Evolutionary conservation across 2,797 vertebrate species (phyloP), one percentile per base, ranked within the genome.

Genomic region (Siniperca undulata): DNA sequence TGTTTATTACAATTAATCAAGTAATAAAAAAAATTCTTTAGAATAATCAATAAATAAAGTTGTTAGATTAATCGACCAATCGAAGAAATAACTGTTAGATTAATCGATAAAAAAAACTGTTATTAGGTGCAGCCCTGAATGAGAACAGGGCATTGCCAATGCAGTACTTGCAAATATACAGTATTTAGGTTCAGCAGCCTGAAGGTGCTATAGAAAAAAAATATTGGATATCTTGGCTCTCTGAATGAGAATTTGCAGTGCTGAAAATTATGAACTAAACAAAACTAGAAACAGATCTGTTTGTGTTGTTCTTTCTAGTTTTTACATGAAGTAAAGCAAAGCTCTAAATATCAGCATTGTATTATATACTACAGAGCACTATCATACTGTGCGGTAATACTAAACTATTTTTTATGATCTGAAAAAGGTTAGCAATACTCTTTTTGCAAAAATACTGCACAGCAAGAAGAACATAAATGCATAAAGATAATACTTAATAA

Each of bases 141-240:
- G 36, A 36, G 36, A 36, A 36, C 36, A 36, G 24, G 20, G n/a
- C 34, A 20, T 68, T 53, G 55, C 8, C 5, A 19, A 19, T 46
- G 50, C n/a, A 79, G 11, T 52, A 24, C 42, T 62, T 36, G 36
- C 36, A 5, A 36, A 36, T 40, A 70, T 42, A 68, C 38, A 55
- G 30, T 40, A 38, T 66, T 42, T 36, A 68, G 13, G 36, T 71
- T 75, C 16, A 68, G 50, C 19, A 36, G 27, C 44, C n/a, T 60
- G 67, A 68, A 68, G 13, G 14, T 22, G 67, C 22, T 53, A 27
- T 30, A 52, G 24, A 50, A 7, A 12, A 70, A 11, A 55, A 36
- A 7, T 1, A 36, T 36, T 36, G 36, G 36, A 36, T 36, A 36
- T 36, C 10, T 24, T 53, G 4, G 16, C 48, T 44, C 11, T n/a